Conservation (phyloP, 2,113 vertebrate species). For the Rhynchomys soricoides region DNA sequence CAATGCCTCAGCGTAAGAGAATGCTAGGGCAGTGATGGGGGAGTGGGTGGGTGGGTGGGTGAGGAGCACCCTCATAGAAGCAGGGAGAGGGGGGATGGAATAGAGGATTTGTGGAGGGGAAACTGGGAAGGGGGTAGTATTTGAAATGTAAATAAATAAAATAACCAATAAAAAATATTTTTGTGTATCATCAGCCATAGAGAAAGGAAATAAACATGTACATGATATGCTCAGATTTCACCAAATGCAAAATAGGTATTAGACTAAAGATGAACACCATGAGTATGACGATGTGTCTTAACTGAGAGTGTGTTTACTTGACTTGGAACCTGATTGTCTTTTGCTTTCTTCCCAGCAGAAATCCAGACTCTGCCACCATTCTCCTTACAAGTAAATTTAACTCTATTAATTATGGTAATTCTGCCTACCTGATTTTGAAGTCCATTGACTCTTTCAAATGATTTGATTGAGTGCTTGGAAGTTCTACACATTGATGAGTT, state of each 20-base stretch:
- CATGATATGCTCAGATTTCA: background rate
- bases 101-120: too few relatives aligned
- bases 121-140: too few relatives aligned
- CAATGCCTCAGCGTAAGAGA: too few relatives aligned
- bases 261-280: background rate
- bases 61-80: too few relatives aligned
- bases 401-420: background rate
- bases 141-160: too few relatives aligned
- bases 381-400: background rate
- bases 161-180: too few relatives aligned
- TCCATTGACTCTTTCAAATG: background rate
- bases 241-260: background rate
- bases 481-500: background rate
- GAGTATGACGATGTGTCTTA: background rate
- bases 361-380: background rate
- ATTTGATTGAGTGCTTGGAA: background rate
- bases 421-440: background rate
- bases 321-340: background rate
- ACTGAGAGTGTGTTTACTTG: background rate
- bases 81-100: too few relatives aligned
- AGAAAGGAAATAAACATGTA: background rate
- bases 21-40: too few relatives aligned
- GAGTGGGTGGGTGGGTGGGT: too few relatives aligned
- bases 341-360: background rate
- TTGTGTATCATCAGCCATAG: background rate